Base-by-base conservation (phyloP, 2,113 vertebrate genomes). In the Prinia subflava region DNA sequence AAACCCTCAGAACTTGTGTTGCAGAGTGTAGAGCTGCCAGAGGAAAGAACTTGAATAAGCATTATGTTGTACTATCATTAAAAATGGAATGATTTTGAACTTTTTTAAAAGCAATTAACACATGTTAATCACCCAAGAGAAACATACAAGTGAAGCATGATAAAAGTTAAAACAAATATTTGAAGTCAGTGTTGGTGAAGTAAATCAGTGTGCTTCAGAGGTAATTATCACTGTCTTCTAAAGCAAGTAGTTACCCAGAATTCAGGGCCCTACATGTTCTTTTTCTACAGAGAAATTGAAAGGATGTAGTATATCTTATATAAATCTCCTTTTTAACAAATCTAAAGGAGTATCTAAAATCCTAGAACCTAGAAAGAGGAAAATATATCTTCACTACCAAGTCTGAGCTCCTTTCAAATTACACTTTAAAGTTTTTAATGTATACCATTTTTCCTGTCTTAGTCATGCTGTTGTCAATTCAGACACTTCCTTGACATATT, bases 201-300 rank as follows among this genome's bases (percentile, higher is more conserved):
- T 21, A 69, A 68, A 63, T n/a, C 15, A 41, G 10, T 28, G 7
- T 24, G 5, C 17, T 69, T 89, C 31, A 70, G 24, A 67, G 10
- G 10, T 70, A 55, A 53, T 31, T 64, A 24, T 11, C 8, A 10
- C 3, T 71, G 13, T 57, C 42, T 69, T 64, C 18, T 65, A 64
- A 84, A 60, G 12, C 12, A 68, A 79, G 37, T 0, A 70, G 25
- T 28, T 78, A 70, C 3, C 10, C 35, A 46, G 70, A 87, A 71
- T 79, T 70, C 35, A 79, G 25, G 39, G 11, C 2, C 22, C 4
- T 16, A 13, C 0, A 1, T 9, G 2, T 11, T 64, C 5, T 3
- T 65, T 52, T 62, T 44, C 31, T 82, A 15, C 18, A 59, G 23
- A 65, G 11, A 87, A 94, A 84, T 69, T 33, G 2, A 89, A 89